Conservation (phyloP, 2,888 invertebrate species). For the Drosophila paucipuncta region DNA sequence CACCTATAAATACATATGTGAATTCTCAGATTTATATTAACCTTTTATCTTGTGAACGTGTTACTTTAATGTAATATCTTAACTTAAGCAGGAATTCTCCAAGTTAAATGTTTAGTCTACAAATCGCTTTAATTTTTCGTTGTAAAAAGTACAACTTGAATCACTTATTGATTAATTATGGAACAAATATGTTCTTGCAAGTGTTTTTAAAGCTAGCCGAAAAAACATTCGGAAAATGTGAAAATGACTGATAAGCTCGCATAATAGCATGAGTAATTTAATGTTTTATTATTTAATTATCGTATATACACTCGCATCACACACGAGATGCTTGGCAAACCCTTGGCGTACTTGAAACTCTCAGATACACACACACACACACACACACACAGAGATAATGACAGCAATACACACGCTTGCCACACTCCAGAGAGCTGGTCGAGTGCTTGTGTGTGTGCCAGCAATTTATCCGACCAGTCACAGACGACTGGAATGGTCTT, state of each 20-base stretch:
- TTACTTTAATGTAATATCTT: not conserved
- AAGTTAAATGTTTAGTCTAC: not conserved
- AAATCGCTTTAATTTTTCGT: not conserved
- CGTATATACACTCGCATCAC: slow-evolving; percentile 31
- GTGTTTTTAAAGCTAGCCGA: slow-evolving; percentile 10
- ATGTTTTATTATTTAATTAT: slow-evolving; percentile 64
- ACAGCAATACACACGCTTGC: slow-evolving; percentile 31
- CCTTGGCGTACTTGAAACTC: slow-evolving; percentile 8
- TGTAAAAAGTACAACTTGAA: not conserved
- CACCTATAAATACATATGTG: not conserved
- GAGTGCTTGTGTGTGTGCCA: slow-evolving; percentile 9
- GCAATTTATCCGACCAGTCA: slow-evolving; percentile 77
- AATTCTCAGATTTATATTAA: not conserved
- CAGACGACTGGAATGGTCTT: slow-evolving; percentile 54
- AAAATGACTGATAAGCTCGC: slow-evolving; percentile 58
- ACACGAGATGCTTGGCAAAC: slow-evolving; percentile 13
- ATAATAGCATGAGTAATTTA: slow-evolving; percentile 70
- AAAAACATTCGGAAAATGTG: slow-evolving; percentile 21
- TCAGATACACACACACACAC: slow-evolving; percentile 17
- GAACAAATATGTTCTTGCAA: not conserved
- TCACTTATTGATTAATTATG: slow-evolving; percentile 1
- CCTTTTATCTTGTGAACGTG: not conserved
- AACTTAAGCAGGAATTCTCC: not conserved
- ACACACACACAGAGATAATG: slow-evolving; percentile 32
- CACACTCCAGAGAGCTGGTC: slow-evolving; percentile 31